These are phyloP conservation scores for Liolophura sinensis DNA, from an alignment of 1,140 invertebrate genomes.

Conservation along the genomic window DNA sequence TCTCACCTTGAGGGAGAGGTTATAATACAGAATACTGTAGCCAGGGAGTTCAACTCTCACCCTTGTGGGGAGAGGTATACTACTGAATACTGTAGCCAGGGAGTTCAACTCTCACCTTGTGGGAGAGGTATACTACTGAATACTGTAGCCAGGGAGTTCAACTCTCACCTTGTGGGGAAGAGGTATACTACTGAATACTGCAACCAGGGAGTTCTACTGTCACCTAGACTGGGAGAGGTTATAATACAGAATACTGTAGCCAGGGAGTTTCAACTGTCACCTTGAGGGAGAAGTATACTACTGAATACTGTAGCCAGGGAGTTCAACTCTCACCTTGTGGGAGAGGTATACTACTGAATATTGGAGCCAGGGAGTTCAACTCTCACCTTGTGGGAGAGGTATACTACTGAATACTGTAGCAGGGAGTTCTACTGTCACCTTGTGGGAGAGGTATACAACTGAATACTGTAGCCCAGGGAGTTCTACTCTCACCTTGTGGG, in stretches of 20 bases:
- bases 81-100: conserved; percentile 53
- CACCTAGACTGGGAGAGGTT: conserved; percentile 54
- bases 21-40: too few relatives aligned
- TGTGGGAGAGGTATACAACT: conserved; percentile 48
- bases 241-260: too few relatives aligned
- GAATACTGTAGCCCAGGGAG: conserved; percentile 51
- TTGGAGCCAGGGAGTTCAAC: conserved; percentile 54
- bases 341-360: conserved; percentile 54
- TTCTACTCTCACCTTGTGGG: conserved; percentile 52
- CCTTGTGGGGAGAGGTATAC: conserved; percentile 48
- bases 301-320: too few relatives aligned
- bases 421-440: conserved; percentile 52
- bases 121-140: conserved; percentile 50
- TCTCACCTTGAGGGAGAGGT: conserved; percentile 51
- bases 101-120: conserved; percentile 52
- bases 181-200: too few relatives aligned
- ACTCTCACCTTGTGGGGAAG: conserved; percentile 48
- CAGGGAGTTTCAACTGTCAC: conserved; percentile 50
- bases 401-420: too few relatives aligned
- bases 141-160: conserved; percentile 54
- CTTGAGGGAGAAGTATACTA: conserved; percentile 52
- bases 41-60: conserved; percentile 51
- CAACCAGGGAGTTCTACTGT: conserved; percentile 51
- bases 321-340: conserved; percentile 50
- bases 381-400: conserved; percentile 51